Evolutionary conservation across 2,888 invertebrate genomes (phyloP), one percentile per base, ranked within the genome.

Genomic region (Dusona sp.): DNA sequence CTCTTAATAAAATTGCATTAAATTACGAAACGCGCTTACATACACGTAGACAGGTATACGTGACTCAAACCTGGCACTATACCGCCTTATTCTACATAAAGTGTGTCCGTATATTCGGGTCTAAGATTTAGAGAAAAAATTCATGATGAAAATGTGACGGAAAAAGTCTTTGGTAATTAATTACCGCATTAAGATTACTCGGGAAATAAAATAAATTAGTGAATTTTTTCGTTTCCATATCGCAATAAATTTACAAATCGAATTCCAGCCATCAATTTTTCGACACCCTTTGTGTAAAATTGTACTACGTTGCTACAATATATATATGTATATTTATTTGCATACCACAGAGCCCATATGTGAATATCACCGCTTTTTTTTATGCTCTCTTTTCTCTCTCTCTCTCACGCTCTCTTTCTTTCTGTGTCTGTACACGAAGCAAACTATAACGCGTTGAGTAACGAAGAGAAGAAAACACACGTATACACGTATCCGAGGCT

Each of bases 1-100:
- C 87, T 81, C 85, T 88, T 89, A 89, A 91, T 89, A 89, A 89
- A 88, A 86, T 88, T 86, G 84, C 86, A 87, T 90, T 90, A 89
- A 90, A 90, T 90, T 89, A 89, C 89, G 89, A 90, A 90, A 89
- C 83, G 78, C 78, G 80, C 88, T 88, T 86, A 84, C 83, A 68
- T 84, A 68, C 45, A 83, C 64, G 72, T 81, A 82, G 79, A 77
- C 83, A 79, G 67, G 57, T 79, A 85, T 79, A 88, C 84, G 88
- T 82, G 87, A 88, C 87, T 87, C 86, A 77, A 57, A 78, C 29
- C 73, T 79, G 36, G 48, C 29, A 25, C 25, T 29, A 33, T 57
- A 74, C 73, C 25, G 19, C 61, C 38, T 65, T 2, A n/a, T 2
- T 22, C 16, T 19, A 51, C 61, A 45, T 33, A 74, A 22, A 57